phyloP scores from a whole-genome alignment of 2,888 invertebrate genomes.

The Elysia crispata region DNA sequence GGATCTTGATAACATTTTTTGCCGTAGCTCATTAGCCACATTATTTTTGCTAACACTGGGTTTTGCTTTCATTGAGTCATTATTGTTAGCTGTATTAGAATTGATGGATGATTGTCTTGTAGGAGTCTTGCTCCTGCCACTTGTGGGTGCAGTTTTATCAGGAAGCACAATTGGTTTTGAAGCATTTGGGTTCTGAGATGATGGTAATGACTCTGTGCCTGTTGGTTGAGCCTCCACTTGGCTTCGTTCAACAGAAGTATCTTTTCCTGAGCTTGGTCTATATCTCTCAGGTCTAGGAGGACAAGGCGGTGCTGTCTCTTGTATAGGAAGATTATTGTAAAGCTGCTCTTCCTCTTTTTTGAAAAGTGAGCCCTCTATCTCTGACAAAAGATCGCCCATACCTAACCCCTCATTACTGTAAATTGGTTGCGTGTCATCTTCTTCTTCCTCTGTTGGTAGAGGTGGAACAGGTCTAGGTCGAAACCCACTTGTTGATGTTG shows the following conservation, averaged over 20 bases:
- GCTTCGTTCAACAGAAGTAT: neutral
- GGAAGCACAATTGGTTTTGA: neutral
- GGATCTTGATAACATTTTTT: conserved; percentile 39
- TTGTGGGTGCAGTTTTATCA: neutral
- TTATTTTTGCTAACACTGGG: conserved; percentile 18
- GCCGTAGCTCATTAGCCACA: conserved; percentile 35
- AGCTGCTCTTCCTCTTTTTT: conserved; percentile 31
- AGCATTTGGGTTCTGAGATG: neutral
- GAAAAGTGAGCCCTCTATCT: conserved; percentile 26
- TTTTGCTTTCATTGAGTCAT: neutral
- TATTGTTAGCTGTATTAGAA: neutral
- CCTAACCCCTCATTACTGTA: conserved; percentile 43
- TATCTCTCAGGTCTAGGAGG: conserved; percentile 31
- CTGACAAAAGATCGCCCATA: conserved; percentile 41
- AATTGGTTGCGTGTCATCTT: conserved; percentile 44
- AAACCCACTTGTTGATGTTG: conserved; percentile 32
- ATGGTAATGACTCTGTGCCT: neutral
- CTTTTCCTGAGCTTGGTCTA: neutral
- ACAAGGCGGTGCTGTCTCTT: conserved; percentile 42
- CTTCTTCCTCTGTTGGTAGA: conserved; percentile 40
- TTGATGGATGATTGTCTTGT: neutral
- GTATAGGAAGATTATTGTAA: conserved; percentile 45
- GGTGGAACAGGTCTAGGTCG: conserved; percentile 39
- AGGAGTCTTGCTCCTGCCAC: neutral
- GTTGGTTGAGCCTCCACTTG: conserved; percentile 6